These are phyloP conservation scores for Hedychridium roseum DNA, from an alignment of 2,888 invertebrate species.

Conservation along the genomic window DNA sequence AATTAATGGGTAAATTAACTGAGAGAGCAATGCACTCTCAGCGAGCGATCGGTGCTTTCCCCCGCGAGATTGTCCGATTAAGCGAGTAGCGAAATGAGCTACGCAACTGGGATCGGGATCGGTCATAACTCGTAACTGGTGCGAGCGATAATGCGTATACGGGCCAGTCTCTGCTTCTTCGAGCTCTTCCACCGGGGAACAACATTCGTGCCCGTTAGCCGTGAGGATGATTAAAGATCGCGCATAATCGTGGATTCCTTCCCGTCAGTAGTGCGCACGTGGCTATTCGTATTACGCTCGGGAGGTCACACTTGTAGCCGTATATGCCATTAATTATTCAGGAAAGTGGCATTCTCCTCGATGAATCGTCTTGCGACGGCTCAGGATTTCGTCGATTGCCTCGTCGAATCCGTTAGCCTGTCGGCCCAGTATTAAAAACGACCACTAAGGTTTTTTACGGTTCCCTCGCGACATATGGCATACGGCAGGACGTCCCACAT, in stretches of 20 bases:
- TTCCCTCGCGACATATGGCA: constrained; percentile 29
- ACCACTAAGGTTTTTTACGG: constrained; percentile 6
- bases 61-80: not conserved
- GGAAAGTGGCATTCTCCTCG: no score
- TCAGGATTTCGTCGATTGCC: no score
- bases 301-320: no score
- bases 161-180: no score
- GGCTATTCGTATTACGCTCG: no score
- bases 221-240: constrained; percentile 23
- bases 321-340: no score
- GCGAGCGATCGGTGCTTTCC: no score
- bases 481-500: constrained; percentile 44
- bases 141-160: not conserved
- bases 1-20: no score
- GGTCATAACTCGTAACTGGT: not conserved
- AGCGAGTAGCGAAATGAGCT: not conserved
- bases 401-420: constrained; percentile 22
- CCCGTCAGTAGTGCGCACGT: no score
- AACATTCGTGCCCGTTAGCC: constrained; percentile 22
- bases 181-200: no score
- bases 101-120: not conserved
- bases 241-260: constrained; percentile 14
- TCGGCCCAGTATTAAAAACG: constrained; percentile 22
- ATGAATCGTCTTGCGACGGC: no score
- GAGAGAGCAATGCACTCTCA: no score